Evolutionary conservation across 2,113 vertebrate genomes (phyloP), one percentile per base, ranked within the genome.

Genomic region (Zootoca vivipara): DNA sequence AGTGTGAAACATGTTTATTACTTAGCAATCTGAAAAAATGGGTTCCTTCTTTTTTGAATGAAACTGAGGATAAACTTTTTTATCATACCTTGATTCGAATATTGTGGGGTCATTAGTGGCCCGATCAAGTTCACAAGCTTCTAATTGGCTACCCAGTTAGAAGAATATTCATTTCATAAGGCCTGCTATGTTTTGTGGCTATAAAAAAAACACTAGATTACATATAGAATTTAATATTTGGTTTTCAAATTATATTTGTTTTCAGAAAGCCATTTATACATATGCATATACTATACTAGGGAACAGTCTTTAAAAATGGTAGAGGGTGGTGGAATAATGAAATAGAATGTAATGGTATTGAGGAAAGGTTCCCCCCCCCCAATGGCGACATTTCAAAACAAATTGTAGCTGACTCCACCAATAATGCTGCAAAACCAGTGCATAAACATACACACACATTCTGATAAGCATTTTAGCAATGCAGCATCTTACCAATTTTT

Each of bases 161-260:
- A 18, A 85, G 89, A 91, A 90, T 83, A 5, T 35, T 35, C 87
- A 94, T 85, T 62, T 92, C 87, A 86, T 90, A 92, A 7, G 0
- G 35, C 83, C 85, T 94, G 94, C 88, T 12, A 84, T 85, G 93
- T 93, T 94, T 91, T 74, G 91, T 95, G 95, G 30, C 93, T 95
- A 52, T 10, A 52, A 12, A 52, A 52, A 92, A 90, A 90, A 93
- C 42, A 26, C 73, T 42, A 92, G 16, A 73, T 80, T 90, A 90
- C 93, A 93, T 94, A 94, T 89, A 92, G 93, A 93, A 93, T 92
- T 91, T 87, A 33, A 91, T 93, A 84, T 90, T 89, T 89, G 86
- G 80, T 89, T 74, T 81, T 83, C n/a, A 91, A 93, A 86, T 89
- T 52, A 86, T 74, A 62, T 38, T 30, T 33, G 1, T 56, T 87